A percentile compares a stretch with the other conserved stretches of the same genome.
Conservation (phyloP, 2,888 invertebrate species). For the Pseudoips prasinana region DNA sequence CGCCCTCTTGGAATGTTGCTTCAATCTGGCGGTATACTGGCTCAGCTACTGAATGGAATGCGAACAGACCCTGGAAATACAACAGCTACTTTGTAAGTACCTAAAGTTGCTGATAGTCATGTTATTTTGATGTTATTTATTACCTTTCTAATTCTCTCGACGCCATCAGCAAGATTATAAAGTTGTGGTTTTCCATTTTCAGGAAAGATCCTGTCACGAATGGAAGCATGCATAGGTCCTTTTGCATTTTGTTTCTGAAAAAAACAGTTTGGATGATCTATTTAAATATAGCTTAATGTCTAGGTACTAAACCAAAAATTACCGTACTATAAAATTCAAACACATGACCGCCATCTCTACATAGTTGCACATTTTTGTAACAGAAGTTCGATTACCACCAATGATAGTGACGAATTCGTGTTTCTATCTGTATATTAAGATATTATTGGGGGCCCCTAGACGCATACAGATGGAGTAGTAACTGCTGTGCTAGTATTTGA, state of each 20-base stretch:
- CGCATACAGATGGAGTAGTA: no score
- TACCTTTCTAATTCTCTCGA: constrained; percentile 57
- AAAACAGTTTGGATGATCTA: constrained; percentile 34
- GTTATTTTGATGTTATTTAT: not conserved
- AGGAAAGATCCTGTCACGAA: constrained; percentile 44
- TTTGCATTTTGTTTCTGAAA: constrained; percentile 48
- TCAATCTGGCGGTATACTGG: constrained; percentile 74
- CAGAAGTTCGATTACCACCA: no score
- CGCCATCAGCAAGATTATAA: constrained; percentile 55
- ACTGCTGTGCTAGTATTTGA: no score
- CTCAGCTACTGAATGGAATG: constrained; percentile 72
- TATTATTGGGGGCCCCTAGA: no score
- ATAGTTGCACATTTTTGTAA: no score
- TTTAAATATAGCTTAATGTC: no score
- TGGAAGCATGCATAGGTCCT: constrained; percentile 20
- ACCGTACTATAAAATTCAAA: no score
- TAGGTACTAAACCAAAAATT: no score
- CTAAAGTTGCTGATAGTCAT: not conserved
- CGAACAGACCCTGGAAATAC: constrained; percentile 62
- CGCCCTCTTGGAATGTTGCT: constrained; percentile 76
- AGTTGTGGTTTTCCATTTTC: constrained; percentile 47
- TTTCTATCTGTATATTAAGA: no score
- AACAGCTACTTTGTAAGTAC: not conserved
- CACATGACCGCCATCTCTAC: no score
- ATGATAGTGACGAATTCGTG: no score